Evolutionary conservation across 2,113 vertebrate genomes (phyloP).

Genomic region (Pao palembangensis): DNA sequence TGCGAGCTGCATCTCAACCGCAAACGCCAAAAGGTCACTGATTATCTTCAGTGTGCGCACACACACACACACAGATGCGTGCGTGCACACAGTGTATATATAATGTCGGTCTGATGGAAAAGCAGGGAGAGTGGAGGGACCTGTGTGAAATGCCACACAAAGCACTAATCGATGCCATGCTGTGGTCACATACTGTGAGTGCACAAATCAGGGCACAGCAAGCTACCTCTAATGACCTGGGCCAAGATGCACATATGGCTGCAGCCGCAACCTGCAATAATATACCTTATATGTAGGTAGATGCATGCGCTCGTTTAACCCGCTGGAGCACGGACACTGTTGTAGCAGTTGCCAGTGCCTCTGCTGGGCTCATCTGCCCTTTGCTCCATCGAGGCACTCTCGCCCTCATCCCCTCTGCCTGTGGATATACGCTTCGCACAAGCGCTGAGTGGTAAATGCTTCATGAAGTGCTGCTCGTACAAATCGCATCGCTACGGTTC

Average conservation of each 20-base stretch:
- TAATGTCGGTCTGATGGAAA: conserved; percentile 38
- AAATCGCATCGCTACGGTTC: conserved; percentile 46
- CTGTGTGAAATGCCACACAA: conserved; percentile 69
- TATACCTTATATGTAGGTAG: conserved; percentile 12
- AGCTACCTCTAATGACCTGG: conserved; percentile 69
- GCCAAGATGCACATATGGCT: conserved; percentile 19
- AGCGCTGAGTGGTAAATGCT: conserved; percentile 60
- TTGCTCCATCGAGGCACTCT: conserved; percentile 34
- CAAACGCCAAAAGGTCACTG: conserved; percentile 43
- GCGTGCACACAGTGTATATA: conserved; percentile 17
- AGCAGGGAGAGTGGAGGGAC: conserved; percentile 49
- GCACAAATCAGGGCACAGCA: conserved; percentile 74
- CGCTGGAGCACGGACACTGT: not conserved
- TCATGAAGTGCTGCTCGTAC: conserved; percentile 60
- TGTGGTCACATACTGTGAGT: conserved; percentile 71
- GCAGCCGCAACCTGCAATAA: conserved; percentile 9
- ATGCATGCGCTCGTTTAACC: conserved; percentile 18
- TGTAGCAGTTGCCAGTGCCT: conserved; percentile 11
- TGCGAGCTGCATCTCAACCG: conserved; percentile 5
- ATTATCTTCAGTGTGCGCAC: conserved; percentile 1
- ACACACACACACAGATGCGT: conserved; percentile 1
- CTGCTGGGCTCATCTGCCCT: conserved; percentile 26
- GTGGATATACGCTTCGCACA: conserved; percentile 42
- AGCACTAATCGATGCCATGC: conserved; percentile 68
- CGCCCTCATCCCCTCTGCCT: conserved; percentile 22